Percentiles rank a stretch among this genome's conserved stretches.
These are phyloP conservation scores for Astreopora myriophthalma DNA, from an alignment of 64 coral and sea anemone genomes.

Conservation along the genomic window DNA sequence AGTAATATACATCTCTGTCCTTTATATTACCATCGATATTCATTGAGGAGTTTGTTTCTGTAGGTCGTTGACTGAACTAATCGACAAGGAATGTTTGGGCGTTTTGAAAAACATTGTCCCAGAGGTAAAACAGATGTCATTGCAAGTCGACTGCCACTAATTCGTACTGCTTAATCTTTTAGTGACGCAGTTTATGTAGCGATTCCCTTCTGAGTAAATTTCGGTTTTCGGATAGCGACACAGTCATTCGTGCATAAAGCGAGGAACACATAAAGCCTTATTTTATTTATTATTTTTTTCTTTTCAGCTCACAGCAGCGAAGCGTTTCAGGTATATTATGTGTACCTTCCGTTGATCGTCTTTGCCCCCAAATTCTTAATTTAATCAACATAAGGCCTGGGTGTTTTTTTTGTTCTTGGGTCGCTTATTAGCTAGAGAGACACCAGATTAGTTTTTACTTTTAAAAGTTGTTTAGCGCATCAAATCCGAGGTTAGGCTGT, in stretches of 20 bases:
- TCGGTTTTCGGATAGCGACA: no score
- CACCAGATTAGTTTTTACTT: no score
- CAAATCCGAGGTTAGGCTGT: no score
- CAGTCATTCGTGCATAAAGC: not conserved
- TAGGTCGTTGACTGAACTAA: conserved; percentile 66
- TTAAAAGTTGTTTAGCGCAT: no score
- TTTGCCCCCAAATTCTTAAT: not conserved
- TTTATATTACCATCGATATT: not conserved
- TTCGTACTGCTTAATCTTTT: not conserved
- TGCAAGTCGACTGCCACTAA: not conserved
- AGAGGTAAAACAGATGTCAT: conserved; percentile 26
- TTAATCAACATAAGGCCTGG: no score
- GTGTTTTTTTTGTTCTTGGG: no score
- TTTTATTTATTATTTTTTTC: not conserved
- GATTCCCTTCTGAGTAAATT: no score
- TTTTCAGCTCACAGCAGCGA: conserved; percentile 68
- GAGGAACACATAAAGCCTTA: not conserved
- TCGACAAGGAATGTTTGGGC: conserved; percentile 50
- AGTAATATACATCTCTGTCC: no score
- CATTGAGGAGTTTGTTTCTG: not conserved
- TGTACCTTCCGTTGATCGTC: not conserved
- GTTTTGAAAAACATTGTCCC: conserved; percentile 83
- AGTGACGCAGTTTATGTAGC: no score
- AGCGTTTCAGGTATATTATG: conserved; percentile 69
- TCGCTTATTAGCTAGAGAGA: no score